phyloP scores from a whole-genome alignment of 2,113 vertebrate species.

The Hiodon tergisus region DNA sequence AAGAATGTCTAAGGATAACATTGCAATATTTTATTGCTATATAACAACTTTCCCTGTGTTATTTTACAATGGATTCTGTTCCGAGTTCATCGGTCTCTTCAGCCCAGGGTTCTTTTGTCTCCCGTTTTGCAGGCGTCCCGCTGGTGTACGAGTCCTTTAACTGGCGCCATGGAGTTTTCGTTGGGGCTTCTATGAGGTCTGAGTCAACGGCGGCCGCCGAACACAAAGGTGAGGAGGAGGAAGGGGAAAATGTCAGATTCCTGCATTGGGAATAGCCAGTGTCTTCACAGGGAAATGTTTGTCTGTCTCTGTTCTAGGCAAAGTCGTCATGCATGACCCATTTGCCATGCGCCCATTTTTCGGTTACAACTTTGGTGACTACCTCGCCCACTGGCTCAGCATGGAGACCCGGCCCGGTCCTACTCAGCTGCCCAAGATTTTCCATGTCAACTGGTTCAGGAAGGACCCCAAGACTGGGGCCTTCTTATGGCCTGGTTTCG shows the following conservation, averaged over 20 bases:
- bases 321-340: constrained; percentile 65
- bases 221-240: constrained; percentile 52
- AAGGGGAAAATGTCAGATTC: neutral
- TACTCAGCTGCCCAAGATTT: constrained; percentile 83
- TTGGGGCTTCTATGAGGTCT: constrained; percentile 63
- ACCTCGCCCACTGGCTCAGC: constrained; percentile 94
- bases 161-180: constrained; percentile 65
- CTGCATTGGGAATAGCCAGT: neutral
- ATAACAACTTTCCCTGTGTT: neutral
- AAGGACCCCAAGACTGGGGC: constrained; percentile 71
- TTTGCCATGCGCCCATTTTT: constrained; percentile 69
- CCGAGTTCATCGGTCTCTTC: neutral
- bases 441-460: constrained; percentile 97
- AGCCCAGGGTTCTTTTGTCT: neutral
- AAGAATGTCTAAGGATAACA: constrained; percentile 11
- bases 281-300: neutral
- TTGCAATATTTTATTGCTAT: neutral
- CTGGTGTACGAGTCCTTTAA: constrained; percentile 63
- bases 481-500: constrained; percentile 55
- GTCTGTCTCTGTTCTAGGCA: constrained; percentile 41
- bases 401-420: constrained; percentile 76
- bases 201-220: constrained; percentile 66
- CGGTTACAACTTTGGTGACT: constrained; percentile 76
- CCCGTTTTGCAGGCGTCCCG: constrained; percentile 52
- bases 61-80: neutral